Conservation (phyloP, 2,797 vertebrate genomes). For the Darevskia nairensis region DNA sequence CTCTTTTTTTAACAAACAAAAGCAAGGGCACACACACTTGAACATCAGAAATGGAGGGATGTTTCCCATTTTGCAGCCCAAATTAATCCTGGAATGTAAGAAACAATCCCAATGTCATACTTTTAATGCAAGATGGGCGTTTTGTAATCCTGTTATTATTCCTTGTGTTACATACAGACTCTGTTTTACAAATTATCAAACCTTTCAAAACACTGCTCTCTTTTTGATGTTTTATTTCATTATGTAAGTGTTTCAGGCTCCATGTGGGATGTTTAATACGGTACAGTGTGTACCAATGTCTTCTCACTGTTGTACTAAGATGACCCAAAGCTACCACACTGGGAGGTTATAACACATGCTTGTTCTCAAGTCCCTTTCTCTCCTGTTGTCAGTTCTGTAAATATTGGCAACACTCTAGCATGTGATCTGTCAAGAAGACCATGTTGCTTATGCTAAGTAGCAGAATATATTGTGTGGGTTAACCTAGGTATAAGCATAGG, state of each 20-base stretch:
- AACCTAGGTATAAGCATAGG: not conserved
- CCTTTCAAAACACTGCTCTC: slow-evolving; percentile 6
- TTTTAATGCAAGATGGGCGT: not conserved
- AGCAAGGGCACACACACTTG: not conserved
- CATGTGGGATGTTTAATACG: slow-evolving; percentile 24
- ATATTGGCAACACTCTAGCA: slow-evolving; percentile 58
- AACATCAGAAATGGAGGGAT: not conserved
- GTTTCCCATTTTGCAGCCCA: slow-evolving; percentile 31
- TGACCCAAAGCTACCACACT: slow-evolving; percentile 5
- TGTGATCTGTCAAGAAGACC: slow-evolving; percentile 38
- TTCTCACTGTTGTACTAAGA: slow-evolving; percentile 28
- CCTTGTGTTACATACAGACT: not conserved
- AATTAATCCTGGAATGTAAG: slow-evolving; percentile 26
- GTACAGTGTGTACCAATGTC: not conserved
- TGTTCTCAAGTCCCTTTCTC: slow-evolving; percentile 45
- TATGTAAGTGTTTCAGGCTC: slow-evolving; percentile 8
- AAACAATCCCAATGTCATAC: slow-evolving; percentile 17
- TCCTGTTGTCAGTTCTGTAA: slow-evolving; percentile 39
- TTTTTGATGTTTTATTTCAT: slow-evolving; percentile 10
- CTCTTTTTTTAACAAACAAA: not conserved
- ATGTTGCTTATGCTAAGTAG: not conserved
- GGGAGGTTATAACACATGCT: slow-evolving; percentile 41
- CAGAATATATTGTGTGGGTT: not conserved
- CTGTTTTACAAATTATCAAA: not conserved
- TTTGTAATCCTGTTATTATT: slow-evolving; percentile 15